These are phyloP conservation scores for Uropetala carovei DNA, from an alignment of 2,888 invertebrate genomes.

Conservation along the genomic window DNA sequence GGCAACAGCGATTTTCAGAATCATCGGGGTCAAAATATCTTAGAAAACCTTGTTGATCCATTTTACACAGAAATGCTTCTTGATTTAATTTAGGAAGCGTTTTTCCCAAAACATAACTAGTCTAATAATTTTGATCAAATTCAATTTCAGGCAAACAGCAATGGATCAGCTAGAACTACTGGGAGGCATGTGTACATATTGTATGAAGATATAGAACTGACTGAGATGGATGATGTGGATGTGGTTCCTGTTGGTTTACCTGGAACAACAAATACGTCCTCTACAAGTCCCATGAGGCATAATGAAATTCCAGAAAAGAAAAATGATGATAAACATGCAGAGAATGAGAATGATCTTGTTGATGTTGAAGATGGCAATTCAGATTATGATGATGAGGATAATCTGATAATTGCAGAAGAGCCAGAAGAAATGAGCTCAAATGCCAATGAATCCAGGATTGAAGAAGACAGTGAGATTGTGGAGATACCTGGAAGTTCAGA, in stretches of 20 bases:
- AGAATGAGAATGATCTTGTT: background rate
- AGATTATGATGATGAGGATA: constrained; percentile 38
- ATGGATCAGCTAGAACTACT: constrained; percentile 49
- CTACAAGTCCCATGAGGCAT: no score
- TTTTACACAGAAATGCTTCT: no score
- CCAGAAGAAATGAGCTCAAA: constrained; percentile 68
- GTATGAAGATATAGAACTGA: constrained; percentile 66
- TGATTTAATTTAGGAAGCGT: no score
- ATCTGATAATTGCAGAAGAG: constrained; percentile 66
- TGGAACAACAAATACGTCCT: background rate
- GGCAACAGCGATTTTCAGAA: no score
- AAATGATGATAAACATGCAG: background rate
- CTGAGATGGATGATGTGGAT: constrained; percentile 42
- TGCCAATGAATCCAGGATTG: constrained; percentile 65
- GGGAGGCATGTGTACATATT: constrained; percentile 43
- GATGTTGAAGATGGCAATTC: constrained; percentile 17
- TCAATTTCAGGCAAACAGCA: constrained; percentile 5
- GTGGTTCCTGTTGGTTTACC: constrained; percentile 11
- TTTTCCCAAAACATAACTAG: no score
- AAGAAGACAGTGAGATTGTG: constrained; percentile 65
- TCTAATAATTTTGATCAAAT: no score
- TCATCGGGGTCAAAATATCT: no score
- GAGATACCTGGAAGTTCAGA: background rate
- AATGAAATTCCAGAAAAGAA: background rate
- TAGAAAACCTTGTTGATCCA: no score